Evolutionary conservation across 2,113 vertebrate species (phyloP).

Genomic region (Brachyhypopomus gauderio): DNA sequence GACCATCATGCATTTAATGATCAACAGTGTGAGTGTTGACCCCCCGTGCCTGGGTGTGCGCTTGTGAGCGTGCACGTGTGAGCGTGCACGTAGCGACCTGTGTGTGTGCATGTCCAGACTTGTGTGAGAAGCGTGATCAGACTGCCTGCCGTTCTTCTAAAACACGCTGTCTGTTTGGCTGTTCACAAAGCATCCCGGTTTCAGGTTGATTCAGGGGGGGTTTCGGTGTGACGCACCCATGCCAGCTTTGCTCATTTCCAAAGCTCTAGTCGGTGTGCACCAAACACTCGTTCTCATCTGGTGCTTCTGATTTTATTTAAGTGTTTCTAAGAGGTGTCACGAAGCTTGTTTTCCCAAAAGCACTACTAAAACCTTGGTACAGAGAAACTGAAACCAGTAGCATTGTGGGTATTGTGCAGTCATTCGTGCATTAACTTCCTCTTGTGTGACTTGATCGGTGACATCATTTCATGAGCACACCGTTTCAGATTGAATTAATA

Average conservation of each 20-base stretch:
- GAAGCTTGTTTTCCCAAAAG: conserved; percentile 13
- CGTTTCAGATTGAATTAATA: background rate
- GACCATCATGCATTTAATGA: conserved; percentile 99
- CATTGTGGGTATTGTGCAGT: background rate
- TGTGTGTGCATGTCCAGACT: background rate
- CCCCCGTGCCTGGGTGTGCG: background rate
- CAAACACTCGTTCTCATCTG: background rate
- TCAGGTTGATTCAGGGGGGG: conserved; percentile 17
- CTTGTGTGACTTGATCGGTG: background rate
- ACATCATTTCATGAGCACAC: background rate
- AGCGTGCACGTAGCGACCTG: background rate
- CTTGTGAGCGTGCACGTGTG: background rate
- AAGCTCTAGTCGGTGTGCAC: no score
- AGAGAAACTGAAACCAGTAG: conserved; percentile 11
- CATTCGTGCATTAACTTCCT: background rate
- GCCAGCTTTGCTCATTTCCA: conserved; percentile 30
- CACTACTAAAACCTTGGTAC: background rate
- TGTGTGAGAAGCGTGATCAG: background rate
- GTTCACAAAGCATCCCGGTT: background rate
- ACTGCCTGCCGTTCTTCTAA: background rate
- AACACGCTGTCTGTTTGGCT: background rate
- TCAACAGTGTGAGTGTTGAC: conserved; percentile 86
- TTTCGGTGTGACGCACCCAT: conserved; percentile 24
- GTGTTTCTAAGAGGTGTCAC: background rate
- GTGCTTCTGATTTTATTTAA: background rate